Percentiles rank a stretch among this genome's conserved stretches.
These are phyloP conservation scores for Oikopleura vanhoeffeni DNA, from an alignment of 23 tunicate species.

Conservation along the genomic window DNA sequence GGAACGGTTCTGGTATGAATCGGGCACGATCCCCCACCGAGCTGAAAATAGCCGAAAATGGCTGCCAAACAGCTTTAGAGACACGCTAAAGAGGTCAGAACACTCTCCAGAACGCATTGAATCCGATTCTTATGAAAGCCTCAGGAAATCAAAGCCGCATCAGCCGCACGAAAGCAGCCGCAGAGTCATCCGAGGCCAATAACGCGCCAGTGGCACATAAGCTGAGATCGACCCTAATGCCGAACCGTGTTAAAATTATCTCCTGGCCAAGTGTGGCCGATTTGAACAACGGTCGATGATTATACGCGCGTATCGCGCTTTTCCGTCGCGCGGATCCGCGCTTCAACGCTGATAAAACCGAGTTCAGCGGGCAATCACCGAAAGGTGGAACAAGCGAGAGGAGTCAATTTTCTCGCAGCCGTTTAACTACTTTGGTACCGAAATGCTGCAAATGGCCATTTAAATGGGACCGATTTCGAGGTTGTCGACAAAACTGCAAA, in stretches of 20 bases:
- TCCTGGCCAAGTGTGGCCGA: slow-evolving; percentile 78
- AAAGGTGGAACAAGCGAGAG: slow-evolving; percentile 89
- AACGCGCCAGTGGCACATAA: not conserved
- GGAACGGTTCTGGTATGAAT: not conserved
- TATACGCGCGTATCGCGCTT: slow-evolving; percentile 34
- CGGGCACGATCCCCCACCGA: not conserved
- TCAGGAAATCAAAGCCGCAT: not conserved
- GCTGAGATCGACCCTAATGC: not conserved
- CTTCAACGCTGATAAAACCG: not conserved
- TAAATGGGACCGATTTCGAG: slow-evolving; percentile 60
- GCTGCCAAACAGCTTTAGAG: not conserved
- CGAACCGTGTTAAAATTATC: not conserved
- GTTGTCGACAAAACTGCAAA: slow-evolving; percentile 63
- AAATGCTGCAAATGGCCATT: slow-evolving; percentile 38
- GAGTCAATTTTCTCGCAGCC: slow-evolving; percentile 83
- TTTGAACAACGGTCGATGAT: slow-evolving; percentile 56
- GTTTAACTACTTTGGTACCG: slow-evolving; percentile 77
- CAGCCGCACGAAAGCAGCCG: not conserved
- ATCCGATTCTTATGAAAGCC: not conserved
- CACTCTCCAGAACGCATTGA: not conserved
- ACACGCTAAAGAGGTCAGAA: not conserved
- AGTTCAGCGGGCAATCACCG: slow-evolving; percentile 11
- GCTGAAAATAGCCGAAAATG: not conserved
- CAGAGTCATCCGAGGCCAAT: not conserved
- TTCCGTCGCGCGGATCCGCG: slow-evolving; percentile 4